Evolutionary conservation across 2,888 invertebrate genomes (phyloP), one percentile per base, ranked within the genome.

Genomic region (Chironomus riparius): DNA sequence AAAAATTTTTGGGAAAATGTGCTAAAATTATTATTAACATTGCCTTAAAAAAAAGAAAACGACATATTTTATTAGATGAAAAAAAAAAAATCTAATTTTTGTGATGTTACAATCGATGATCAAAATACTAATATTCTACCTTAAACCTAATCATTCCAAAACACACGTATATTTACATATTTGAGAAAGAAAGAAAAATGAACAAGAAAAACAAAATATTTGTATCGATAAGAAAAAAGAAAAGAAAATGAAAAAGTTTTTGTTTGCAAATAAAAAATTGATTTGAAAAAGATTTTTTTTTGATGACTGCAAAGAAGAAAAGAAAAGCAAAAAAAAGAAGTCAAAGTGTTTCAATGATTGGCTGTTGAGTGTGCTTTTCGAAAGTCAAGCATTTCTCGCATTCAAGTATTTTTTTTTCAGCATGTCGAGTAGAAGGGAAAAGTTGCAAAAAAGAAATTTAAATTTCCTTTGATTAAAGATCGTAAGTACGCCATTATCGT

Each of bases 41-140:
- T 56, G 56, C 56, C 56, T 56, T 56, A 56, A 56, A 56, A 56
- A 3, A n/a, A n/a, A 10, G 38, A 38, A 10, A 38, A 4, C 10
- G 38, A 38, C 38, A 38, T 38, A 56, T 56, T 15, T 15, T 15
- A 15, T 15, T n/a, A n/a, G n/a, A n/a, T n/a, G n/a, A 4, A 65
- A 3, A 24, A 22, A 22, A 65, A 21, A 62, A 62, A 62, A n/a
- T 24, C n/a, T 12, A 65, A 24, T 12, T 24, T 21, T 65, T 65
- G 56, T 56, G 56, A 56, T 56, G 56, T 18, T 18, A 56, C 18
- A 56, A 56, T 56, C 56, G 18, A 56, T 56, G 56, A 56, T 56
- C 21, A 65, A 65, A 65, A 24, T 65, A 65, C 65, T 65, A 65
- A 65, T 38, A 38, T 65, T 65, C 65, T 65, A 65, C 65, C 65